Conservation (phyloP, 2,888 invertebrate genomes). For the Conchocele bisecta region DNA sequence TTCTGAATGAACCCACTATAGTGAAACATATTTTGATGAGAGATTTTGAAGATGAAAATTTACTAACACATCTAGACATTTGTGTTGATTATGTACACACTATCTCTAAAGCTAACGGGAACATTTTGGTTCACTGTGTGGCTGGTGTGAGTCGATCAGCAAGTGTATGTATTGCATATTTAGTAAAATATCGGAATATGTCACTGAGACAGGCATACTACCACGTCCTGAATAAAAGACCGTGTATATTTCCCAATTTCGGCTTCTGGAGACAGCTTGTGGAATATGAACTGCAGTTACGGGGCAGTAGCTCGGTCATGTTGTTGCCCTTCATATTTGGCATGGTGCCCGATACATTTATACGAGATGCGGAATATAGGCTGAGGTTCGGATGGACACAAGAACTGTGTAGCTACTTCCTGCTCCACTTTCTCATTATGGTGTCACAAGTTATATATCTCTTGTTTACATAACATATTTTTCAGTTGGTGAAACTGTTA, state of each 20-base stretch:
- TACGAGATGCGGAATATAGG: constrained; percentile 49
- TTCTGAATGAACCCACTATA: constrained; percentile 24
- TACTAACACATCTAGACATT: constrained; percentile 58
- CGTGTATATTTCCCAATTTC: constrained; percentile 65
- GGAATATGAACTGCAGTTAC: constrained; percentile 55
- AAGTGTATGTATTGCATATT: constrained; percentile 69
- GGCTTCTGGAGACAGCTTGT: constrained; percentile 70
- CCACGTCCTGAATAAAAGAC: constrained; percentile 58
- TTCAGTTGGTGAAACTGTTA: too few relatives aligned
- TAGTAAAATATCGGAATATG: constrained; percentile 61
- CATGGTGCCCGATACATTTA: constrained; percentile 53
- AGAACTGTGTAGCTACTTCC: constrained; percentile 50
- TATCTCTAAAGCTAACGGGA: constrained; percentile 46
- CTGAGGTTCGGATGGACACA: constrained; percentile 64
- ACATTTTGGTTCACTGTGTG: constrained; percentile 69
- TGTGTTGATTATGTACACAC: constrained; percentile 66
- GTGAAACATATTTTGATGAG: constrained; percentile 58
- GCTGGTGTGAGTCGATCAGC: constrained; percentile 73
- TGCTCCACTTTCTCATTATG: constrained; percentile 54
- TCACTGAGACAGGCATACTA: constrained; percentile 61
- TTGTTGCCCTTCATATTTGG: constrained; percentile 65
- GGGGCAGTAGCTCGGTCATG: constrained; percentile 62
- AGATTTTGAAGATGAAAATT: constrained; percentile 63
- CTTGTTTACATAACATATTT: not conserved
- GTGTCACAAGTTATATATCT: constrained; percentile 43